These are phyloP conservation scores for Crossaster papposus DNA, from an alignment of 53 echinoderm and acorn worm genomes.

Conservation along the genomic window DNA sequence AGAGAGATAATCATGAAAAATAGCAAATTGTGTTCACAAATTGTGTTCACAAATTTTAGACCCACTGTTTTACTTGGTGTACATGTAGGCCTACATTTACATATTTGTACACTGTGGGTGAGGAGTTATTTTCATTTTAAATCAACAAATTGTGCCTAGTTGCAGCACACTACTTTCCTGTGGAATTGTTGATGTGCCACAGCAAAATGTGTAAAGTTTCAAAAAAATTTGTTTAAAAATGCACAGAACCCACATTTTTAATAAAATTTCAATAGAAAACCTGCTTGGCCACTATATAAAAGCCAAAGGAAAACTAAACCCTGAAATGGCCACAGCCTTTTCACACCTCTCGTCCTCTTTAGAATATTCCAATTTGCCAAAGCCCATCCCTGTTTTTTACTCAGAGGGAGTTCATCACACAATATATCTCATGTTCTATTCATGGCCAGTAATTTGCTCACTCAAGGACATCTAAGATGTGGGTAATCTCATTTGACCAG, in stretches of 20 bases:
- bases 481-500: background rate
- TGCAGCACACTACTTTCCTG: no score
- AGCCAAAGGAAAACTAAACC: background rate
- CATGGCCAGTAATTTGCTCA: conserved; percentile 27
- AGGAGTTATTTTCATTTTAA: no score
- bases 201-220: no score
- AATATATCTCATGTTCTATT: conserved; percentile 17
- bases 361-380: conserved; percentile 38
- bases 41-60: no score
- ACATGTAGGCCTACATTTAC: no score
- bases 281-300: background rate
- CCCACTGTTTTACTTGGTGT: no score
- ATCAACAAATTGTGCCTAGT: no score
- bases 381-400: conserved; percentile 2
- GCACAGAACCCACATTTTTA: background rate
- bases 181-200: no score
- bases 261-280: background rate
- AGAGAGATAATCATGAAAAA: no score
- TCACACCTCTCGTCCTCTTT: background rate
- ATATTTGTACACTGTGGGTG: no score
- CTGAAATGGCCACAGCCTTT: background rate
- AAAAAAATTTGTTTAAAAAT: background rate
- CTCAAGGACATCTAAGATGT: conserved; percentile 18
- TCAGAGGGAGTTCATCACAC: background rate
- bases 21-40: no score